Conservation (phyloP, 2,888 invertebrate genomes). For the Rhingia campestris region DNA sequence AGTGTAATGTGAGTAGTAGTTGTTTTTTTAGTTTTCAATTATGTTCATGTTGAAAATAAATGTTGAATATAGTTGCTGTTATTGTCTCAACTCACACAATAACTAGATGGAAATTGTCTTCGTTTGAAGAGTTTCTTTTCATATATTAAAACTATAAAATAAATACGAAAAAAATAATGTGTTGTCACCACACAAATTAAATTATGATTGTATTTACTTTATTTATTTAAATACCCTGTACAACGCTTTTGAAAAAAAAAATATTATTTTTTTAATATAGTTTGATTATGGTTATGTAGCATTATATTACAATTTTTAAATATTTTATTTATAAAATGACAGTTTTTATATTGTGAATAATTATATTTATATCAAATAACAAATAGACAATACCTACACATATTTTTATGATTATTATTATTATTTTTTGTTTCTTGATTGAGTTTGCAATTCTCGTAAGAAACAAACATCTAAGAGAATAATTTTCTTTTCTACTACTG, state of each 20-base stretch:
- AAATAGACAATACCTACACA: slow-evolving; percentile 1
- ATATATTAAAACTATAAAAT: background rate
- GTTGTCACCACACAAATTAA: slow-evolving; percentile 53
- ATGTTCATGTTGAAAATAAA: slow-evolving; percentile 35
- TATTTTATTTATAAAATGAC: too few species aligned
- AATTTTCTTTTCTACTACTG: slow-evolving; percentile 53
- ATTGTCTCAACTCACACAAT: slow-evolving; percentile 83
- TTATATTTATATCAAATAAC: background rate
- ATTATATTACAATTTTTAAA: background rate
- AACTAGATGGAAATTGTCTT: slow-evolving; percentile 76
- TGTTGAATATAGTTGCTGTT: slow-evolving; percentile 75
- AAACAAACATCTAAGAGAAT: slow-evolving; percentile 67
- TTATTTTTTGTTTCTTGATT: slow-evolving; percentile 60
- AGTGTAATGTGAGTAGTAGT: slow-evolving; percentile 38
- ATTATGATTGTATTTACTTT: slow-evolving; percentile 10
- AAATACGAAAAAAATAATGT: background rate
- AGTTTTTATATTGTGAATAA: background rate
- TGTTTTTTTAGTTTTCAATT: slow-evolving; percentile 10
- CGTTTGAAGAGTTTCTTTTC: slow-evolving; percentile 44
- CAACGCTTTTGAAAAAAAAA: slow-evolving; percentile 56
- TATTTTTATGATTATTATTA: background rate
- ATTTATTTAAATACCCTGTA: slow-evolving; percentile 61
- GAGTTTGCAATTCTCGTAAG: slow-evolving; percentile 73
- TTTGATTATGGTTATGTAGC: background rate
- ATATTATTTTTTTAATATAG: background rate